Conservation (phyloP, 2,113 vertebrate genomes). For the Atherinomorus stipes region DNA sequence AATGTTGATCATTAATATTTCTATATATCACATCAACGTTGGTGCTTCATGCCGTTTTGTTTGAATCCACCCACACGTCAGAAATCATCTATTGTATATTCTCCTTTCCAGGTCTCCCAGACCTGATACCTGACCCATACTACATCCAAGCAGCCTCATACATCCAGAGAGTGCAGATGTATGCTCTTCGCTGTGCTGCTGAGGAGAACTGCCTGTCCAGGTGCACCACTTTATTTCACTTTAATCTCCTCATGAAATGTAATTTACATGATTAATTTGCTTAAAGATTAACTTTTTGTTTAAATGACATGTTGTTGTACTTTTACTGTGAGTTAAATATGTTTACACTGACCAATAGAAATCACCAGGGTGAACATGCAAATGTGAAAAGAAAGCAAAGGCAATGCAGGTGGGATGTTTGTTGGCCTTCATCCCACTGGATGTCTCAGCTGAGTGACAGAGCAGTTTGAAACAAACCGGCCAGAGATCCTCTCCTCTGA, state of each 20-base stretch:
- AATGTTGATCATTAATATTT: background rate
- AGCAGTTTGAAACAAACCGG: conserved; percentile 36
- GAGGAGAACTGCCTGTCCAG: conserved; percentile 87
- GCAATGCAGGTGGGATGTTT: conserved; percentile 19
- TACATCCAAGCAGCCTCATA: conserved; percentile 86
- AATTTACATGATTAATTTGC: background rate
- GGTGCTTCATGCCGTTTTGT: background rate
- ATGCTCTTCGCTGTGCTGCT: conserved; percentile 84
- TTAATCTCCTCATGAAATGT: background rate
- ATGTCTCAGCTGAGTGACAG: conserved; percentile 39
- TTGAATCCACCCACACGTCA: background rate
- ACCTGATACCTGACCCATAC: conserved; percentile 85
- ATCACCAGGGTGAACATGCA: background rate
- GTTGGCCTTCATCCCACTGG: conserved; percentile 42
- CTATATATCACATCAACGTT: background rate
- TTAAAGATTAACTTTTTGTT: background rate
- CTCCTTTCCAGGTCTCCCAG: conserved; percentile 80
- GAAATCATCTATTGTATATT: background rate
- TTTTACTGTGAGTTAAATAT: conserved; percentile 2
- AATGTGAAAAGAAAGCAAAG: background rate
- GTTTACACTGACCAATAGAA: background rate
- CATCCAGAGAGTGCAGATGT: conserved; percentile 85
- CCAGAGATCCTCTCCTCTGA: conserved; percentile 51
- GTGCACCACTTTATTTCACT: conserved; percentile 51
- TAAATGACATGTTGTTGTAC: background rate